phyloP scores from a whole-genome alignment of 2,888 invertebrate genomes.

The Heliconius sara region DNA sequence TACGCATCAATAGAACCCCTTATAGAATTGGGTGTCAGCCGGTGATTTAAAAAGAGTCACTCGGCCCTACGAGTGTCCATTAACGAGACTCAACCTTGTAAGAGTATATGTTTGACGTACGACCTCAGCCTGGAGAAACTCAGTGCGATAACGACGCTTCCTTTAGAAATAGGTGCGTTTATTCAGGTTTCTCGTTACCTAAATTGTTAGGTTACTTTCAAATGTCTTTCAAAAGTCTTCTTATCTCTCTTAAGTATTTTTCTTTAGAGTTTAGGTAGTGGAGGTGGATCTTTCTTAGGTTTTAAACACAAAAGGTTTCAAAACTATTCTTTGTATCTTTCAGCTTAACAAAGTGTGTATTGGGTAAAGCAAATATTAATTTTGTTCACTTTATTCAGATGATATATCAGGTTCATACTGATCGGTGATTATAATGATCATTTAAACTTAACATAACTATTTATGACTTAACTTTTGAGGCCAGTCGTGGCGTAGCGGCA shows the following conservation, averaged over 20 bases:
- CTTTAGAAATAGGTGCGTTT: conserved; percentile 50
- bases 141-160: conserved; percentile 61
- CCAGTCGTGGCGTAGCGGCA: too few species aligned
- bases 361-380: neutral
- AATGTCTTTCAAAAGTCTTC: conserved; percentile 12
- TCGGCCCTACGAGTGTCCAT: conserved; percentile 75
- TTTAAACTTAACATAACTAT: too few species aligned
- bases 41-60: conserved; percentile 63
- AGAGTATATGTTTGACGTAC: conserved; percentile 78
- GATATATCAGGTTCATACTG: neutral
- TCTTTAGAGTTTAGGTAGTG: neutral
- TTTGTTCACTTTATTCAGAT: neutral
- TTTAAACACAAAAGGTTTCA: neutral
- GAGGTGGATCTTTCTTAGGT: neutral
- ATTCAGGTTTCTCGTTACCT: conserved; percentile 42
- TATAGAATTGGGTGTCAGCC: conserved; percentile 65
- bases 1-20: conserved; percentile 51
- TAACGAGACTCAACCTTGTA: conserved; percentile 71
- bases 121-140: conserved; percentile 63
- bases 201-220: conserved; percentile 23
- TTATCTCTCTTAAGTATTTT: neutral
- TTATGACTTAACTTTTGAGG: too few species aligned
- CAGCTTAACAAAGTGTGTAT: neutral
- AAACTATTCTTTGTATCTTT: neutral
- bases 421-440: too few species aligned